Conservation (phyloP, 2,797 vertebrate species). For the Tapera naevia region DNA sequence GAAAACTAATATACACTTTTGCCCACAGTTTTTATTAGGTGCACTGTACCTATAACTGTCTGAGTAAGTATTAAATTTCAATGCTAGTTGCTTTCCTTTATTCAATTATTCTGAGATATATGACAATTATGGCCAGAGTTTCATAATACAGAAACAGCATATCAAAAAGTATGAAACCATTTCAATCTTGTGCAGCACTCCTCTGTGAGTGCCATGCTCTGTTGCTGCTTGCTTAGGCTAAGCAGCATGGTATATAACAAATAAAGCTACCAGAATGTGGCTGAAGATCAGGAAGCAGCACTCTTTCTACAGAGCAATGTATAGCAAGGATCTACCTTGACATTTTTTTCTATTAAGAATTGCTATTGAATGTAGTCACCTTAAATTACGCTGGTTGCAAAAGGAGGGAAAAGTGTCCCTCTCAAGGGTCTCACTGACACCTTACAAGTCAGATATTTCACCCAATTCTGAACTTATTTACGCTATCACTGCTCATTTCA, state of each 20-base stretch:
- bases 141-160: not conserved
- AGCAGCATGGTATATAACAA: not conserved
- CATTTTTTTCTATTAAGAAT: not conserved
- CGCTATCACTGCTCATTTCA: not conserved
- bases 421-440: not conserved
- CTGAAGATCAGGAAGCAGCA: not conserved
- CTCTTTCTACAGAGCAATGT: not conserved
- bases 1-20: not conserved
- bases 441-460: not conserved
- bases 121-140: not conserved
- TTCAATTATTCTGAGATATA: not conserved
- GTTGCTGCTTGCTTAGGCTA: not conserved
- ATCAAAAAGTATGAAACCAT: not conserved
- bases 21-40: not conserved
- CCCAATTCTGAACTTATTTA: not conserved
- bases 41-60: not conserved
- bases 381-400: not conserved
- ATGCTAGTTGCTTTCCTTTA: not conserved
- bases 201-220: fast-evolving
- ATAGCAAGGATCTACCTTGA: not conserved
- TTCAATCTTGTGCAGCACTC: not conserved
- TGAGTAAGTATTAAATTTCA: not conserved
- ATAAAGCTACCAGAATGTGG: not conserved
- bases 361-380: not conserved
- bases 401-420: not conserved